phyloP scores from a whole-genome alignment of 2,113 vertebrate genomes.

The Carlito syrichta region DNA sequence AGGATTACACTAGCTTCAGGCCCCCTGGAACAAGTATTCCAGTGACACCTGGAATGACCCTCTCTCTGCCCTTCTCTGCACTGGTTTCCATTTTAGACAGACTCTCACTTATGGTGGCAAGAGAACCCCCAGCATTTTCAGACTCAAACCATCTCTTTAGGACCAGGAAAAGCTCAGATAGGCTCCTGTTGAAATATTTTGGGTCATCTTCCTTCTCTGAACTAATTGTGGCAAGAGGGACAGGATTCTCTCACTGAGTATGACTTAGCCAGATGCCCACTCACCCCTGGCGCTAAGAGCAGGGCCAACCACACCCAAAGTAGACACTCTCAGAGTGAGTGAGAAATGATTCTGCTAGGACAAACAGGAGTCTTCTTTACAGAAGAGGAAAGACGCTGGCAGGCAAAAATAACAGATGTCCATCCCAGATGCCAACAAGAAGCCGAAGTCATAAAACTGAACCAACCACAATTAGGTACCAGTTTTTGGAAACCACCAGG shows the following conservation, averaged over 20 bases:
- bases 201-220: neutral
- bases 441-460: constrained; percentile 16
- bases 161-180: neutral
- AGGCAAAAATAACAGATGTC: neutral
- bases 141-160: neutral
- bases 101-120: neutral
- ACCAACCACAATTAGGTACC: neutral
- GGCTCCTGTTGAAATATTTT: rapidly evolving
- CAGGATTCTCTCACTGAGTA: neutral
- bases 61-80: neutral
- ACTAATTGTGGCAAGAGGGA: neutral
- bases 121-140: neutral
- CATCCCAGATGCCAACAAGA: neutral
- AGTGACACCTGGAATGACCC: neutral
- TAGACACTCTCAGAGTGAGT: neutral
- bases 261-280: neutral
- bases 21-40: neutral
- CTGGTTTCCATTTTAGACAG: neutral
- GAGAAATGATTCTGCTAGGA: neutral
- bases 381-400: neutral
- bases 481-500: neutral
- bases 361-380: neutral
- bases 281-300: neutral
- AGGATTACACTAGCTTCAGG: neutral
- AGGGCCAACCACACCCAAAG: neutral